Evolutionary conservation across 2,888 invertebrate species (phyloP).

Genomic region (Tetragonisca angustula): DNA sequence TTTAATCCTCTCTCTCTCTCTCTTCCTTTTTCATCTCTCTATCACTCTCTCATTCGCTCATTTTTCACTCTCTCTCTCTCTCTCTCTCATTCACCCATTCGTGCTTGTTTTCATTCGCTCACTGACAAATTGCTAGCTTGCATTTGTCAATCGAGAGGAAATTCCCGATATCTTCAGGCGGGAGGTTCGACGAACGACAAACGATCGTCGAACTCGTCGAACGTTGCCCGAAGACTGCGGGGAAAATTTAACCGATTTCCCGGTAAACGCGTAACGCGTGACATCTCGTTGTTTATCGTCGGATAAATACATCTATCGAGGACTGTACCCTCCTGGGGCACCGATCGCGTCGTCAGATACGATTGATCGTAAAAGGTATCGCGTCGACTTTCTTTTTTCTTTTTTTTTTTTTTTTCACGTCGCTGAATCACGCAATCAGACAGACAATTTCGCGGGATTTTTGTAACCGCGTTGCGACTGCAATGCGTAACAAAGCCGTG

Average conservation of each 20-base stretch:
- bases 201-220: not conserved
- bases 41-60: slow-evolving; percentile 22
- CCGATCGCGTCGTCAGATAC: slow-evolving; percentile 35
- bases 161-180: not conserved
- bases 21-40: slow-evolving; percentile 16
- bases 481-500: not conserved
- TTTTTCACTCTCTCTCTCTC: slow-evolving; percentile 26
- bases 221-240: not conserved
- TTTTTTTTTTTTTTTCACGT: not conserved
- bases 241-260: slow-evolving; percentile 8
- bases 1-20: slow-evolving; percentile 10
- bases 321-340: slow-evolving; percentile 69
- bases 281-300: slow-evolving; percentile 66
- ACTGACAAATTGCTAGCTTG: slow-evolving; percentile 69
- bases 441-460: slow-evolving; percentile 13
- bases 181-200: slow-evolving; percentile 23
- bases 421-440: slow-evolving; percentile 4
- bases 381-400: not conserved
- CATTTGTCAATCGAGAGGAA: slow-evolving; percentile 63
- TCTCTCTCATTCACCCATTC: slow-evolving; percentile 18
- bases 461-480: slow-evolving; percentile 5
- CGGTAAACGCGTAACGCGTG: slow-evolving; percentile 42
- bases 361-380: slow-evolving; percentile 48
- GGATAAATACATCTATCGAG: slow-evolving; percentile 43
- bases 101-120: slow-evolving; percentile 33